Evolutionary conservation across 2,113 vertebrate species (phyloP).

Genomic region (Bombycilla garrulus): DNA sequence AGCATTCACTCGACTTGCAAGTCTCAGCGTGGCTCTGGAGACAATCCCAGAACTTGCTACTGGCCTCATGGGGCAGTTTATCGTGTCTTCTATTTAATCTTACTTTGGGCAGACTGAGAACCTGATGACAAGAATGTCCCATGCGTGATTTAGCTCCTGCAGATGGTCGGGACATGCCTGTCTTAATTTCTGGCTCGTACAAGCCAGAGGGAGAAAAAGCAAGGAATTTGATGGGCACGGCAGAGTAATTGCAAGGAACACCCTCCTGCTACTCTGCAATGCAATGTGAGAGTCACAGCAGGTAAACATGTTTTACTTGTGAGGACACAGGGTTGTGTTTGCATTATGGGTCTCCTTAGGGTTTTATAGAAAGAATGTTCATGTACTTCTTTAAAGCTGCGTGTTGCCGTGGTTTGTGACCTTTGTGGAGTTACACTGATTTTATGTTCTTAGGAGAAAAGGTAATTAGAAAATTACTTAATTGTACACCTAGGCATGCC

Average conservation of each 20-base stretch:
- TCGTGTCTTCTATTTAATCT: neutral
- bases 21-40: neutral
- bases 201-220: neutral
- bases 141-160: neutral
- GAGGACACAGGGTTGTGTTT: neutral
- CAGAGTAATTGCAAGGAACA: neutral
- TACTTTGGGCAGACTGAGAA: neutral
- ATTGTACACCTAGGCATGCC: neutral
- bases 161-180: neutral
- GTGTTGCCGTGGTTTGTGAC: neutral
- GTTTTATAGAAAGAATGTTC: neutral
- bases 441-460: neutral
- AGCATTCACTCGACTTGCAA: fast-evolving
- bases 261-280: neutral
- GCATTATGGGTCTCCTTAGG: neutral
- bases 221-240: neutral
- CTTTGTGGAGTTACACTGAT: neutral
- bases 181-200: neutral
- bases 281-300: neutral
- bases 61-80: neutral
- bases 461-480: neutral
- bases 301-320: neutral
- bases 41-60: neutral
- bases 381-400: neutral
- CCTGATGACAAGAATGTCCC: neutral